Percentiles rank a stretch among this genome's conserved stretches.
These are phyloP conservation scores for Drosophila anomalata DNA, from an alignment of 2,888 invertebrate genomes.

Conservation along the genomic window DNA sequence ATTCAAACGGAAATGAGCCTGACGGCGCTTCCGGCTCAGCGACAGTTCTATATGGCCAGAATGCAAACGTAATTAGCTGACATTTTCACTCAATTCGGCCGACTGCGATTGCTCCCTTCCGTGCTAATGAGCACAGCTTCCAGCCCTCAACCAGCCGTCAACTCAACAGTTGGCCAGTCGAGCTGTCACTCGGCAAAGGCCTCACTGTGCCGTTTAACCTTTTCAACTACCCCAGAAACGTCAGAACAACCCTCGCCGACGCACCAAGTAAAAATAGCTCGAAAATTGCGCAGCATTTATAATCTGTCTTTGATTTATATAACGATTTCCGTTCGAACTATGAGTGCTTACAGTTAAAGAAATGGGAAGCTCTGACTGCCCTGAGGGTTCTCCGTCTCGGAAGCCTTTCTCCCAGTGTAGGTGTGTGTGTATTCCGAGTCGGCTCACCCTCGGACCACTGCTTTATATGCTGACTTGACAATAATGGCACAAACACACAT, in stretches of 20 bases:
- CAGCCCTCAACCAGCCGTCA: neutral
- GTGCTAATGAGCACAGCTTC: slow-evolving; percentile 53
- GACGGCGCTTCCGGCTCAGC: slow-evolving; percentile 52
- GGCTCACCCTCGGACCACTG: slow-evolving; percentile 41
- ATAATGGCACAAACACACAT: slow-evolving; percentile 63
- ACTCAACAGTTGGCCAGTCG: slow-evolving; percentile 56
- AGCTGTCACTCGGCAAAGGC: slow-evolving; percentile 28
- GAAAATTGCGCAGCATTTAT: slow-evolving; percentile 77
- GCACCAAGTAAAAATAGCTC: slow-evolving; percentile 58
- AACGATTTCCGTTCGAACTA: slow-evolving; percentile 78
- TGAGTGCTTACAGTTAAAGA: slow-evolving; percentile 26
- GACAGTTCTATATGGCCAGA: slow-evolving; percentile 26
- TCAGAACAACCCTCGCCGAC: slow-evolving; percentile 30
- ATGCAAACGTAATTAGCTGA: slow-evolving; percentile 59
- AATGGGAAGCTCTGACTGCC: neutral
- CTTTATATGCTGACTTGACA: slow-evolving; percentile 77
- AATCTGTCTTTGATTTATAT: slow-evolving; percentile 80
- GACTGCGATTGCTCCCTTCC: slow-evolving; percentile 25
- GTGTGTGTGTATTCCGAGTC: slow-evolving; percentile 21
- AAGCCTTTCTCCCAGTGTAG: slow-evolving; percentile 1
- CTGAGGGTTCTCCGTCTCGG: neutral
- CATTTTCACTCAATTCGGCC: slow-evolving; percentile 43
- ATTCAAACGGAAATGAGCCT: slow-evolving; percentile 67
- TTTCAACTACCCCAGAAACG: slow-evolving; percentile 36
- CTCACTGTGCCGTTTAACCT: slow-evolving; percentile 47